Evolutionary conservation across 2,797 vertebrate genomes (phyloP), one percentile per base, ranked within the genome.

Genomic region (Hypotaenidia okinawae): DNA sequence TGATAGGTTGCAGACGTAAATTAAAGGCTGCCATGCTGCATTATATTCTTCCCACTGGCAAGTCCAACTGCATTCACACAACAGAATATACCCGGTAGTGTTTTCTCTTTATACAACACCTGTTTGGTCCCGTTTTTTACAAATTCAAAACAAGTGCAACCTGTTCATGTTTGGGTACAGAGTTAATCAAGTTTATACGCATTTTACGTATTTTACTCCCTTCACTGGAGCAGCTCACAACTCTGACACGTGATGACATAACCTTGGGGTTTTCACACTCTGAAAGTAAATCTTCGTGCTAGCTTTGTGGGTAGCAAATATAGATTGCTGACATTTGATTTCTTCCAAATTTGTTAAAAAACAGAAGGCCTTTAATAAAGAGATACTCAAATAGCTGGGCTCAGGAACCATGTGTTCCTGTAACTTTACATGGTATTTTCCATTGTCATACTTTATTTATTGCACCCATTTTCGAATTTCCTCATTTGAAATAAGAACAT

Each of bases 21-120:
- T 84, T 79, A 82, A 92, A 89, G 84, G 51, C 52, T 89, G 25
- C 19, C 43, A 19, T 87, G 74, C 35, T 79, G 35, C 28, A 13
- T 88, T 91, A 61, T 68, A 21, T 94, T 74, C 23, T 87, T 84
- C 67, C 74, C 80, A 80, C 66, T 74, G 75, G 63, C 43, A 74
- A 90, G 64, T 90, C 84, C 78, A 64, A 15, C 79, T 93, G 63
- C 77, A 93, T 90, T 94, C 72, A 74, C 52, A 61, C 3, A 10
- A 57, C 52, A 63, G 22, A 69, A 69, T 47, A 67, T 76, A 87
- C 30, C 52, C 74, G 43, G 18, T 79, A 77, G 66, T 5, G 0
- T 76, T 93, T 91, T 87, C 63, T 87, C 55, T 84, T 84, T 84
- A 57, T 67, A 92, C 74, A 70, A 87, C 58, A 68, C 47, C 54